A percentile compares a stretch with the other conserved stretches of the same genome.
Conservation (phyloP, 2,888 invertebrate genomes). For the Pogonocherus hispidulus region DNA sequence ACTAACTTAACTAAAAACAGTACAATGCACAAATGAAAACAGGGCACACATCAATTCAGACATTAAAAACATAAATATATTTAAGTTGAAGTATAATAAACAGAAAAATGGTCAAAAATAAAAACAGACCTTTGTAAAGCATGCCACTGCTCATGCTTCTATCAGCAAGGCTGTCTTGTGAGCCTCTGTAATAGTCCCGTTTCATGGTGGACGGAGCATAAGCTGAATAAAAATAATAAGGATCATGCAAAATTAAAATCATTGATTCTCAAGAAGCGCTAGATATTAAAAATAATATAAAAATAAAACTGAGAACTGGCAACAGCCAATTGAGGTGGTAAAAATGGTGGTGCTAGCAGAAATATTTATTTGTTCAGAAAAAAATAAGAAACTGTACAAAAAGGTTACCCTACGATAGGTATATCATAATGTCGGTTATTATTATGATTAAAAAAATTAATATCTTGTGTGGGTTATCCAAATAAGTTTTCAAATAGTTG, state of each 20-base stretch:
- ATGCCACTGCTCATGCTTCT: conserved; percentile 73
- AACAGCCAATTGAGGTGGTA: conserved; percentile 25
- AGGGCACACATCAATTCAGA: neutral
- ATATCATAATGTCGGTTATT: too few relatives aligned
- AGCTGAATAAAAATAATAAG: conserved; percentile 60
- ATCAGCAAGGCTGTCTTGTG: conserved; percentile 89
- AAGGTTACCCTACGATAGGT: too few relatives aligned
- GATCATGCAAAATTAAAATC: conserved; percentile 52
- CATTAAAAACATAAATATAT: neutral
- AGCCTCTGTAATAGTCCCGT: conserved; percentile 92
- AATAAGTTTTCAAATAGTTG: too few relatives aligned
- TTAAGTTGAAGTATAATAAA: neutral
- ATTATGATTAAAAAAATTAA: too few relatives aligned
- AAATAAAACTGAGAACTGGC: neutral
- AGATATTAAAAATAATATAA: neutral
- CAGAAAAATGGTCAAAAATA: conserved; percentile 40
- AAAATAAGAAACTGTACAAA: conserved; percentile 3
- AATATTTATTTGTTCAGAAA: neutral
- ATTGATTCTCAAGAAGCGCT: neutral
- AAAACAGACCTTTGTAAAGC: conserved; percentile 80
- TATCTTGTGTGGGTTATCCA: too few relatives aligned
- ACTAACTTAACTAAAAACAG: too few relatives aligned
- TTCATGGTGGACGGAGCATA: conserved; percentile 78
- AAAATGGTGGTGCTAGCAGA: conserved; percentile 21
- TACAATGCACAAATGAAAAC: too few relatives aligned